These are phyloP conservation scores for Eupithecia subumbrata DNA, from an alignment of 2,888 invertebrate species.

Conservation along the genomic window DNA sequence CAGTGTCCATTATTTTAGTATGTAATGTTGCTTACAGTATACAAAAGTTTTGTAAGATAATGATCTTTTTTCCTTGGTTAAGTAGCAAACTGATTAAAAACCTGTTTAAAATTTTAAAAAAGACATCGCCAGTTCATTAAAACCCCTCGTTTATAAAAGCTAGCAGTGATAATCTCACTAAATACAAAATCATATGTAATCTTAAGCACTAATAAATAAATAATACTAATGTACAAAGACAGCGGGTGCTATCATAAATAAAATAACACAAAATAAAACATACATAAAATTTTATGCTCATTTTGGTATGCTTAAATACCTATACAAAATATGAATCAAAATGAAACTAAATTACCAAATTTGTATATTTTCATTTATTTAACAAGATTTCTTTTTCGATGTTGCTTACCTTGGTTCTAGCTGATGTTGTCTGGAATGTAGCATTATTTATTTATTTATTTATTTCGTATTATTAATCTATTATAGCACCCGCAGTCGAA, in stretches of 20 bases:
- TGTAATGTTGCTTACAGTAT: not conserved
- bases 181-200: slow-evolving; percentile 69
- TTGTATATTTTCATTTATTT: not conserved
- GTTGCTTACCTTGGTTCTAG: no score
- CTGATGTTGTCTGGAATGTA: not conserved
- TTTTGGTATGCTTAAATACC: not conserved
- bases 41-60: not conserved
- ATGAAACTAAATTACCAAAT: no score
- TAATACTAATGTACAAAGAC: slow-evolving; percentile 79
- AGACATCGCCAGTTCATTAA: slow-evolving; percentile 44
- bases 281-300: not conserved
- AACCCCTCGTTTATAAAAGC: slow-evolving; percentile 54
- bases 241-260: slow-evolving; percentile 45
- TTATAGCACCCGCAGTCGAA: slow-evolving; percentile 27
- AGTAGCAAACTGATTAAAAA: not conserved
- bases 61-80: not conserved
- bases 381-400: not conserved
- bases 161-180: slow-evolving; percentile 71
- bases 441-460: not conserved
- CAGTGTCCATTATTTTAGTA: not conserved
- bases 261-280: not conserved
- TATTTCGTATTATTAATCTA: slow-evolving; percentile 7
- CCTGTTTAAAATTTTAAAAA: not conserved
- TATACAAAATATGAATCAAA: no score
- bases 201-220: slow-evolving; percentile 76